Percentiles rank a stretch among this genome's conserved stretches.
These are phyloP conservation scores for Ptilodon capucinus DNA, from an alignment of 2,888 invertebrate species.

Conservation along the genomic window DNA sequence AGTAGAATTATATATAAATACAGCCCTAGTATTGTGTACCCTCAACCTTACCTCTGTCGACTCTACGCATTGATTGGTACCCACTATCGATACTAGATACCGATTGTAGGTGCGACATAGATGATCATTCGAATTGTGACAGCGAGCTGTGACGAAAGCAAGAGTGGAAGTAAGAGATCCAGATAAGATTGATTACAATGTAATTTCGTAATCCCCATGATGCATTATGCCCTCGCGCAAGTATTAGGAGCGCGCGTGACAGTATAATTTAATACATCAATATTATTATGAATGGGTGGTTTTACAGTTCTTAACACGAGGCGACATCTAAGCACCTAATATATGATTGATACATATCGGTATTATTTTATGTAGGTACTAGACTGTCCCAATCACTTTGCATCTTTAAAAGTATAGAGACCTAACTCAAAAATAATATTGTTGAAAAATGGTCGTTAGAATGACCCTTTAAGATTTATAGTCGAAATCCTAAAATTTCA, in stretches of 20 bases:
- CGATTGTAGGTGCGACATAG: constrained; percentile 57
- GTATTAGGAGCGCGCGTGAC: constrained; percentile 60
- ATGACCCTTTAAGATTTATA: too few species aligned
- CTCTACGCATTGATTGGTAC: constrained; percentile 47
- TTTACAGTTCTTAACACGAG: constrained; percentile 11
- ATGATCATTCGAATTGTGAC: constrained; percentile 56
- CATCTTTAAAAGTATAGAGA: too few species aligned
- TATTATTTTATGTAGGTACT: neutral
- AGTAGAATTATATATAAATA: too few species aligned
- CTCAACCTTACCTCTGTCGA: constrained; percentile 31
- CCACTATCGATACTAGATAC: constrained; percentile 57
- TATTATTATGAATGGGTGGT: constrained; percentile 29
- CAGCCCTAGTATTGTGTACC: too few species aligned
- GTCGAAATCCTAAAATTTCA: too few species aligned
- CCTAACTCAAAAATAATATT: too few species aligned
- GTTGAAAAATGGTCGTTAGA: too few species aligned
- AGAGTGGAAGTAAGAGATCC: constrained; percentile 52
- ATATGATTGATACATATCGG: neutral
- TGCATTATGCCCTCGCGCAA: constrained; percentile 46
- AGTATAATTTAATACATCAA: constrained; percentile 54
- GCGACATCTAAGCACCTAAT: constrained; percentile 6
- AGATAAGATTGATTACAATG: constrained; percentile 57
- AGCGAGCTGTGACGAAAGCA: constrained; percentile 56
- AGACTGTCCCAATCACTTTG: neutral
- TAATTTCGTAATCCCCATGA: constrained; percentile 54